Base-by-base conservation (phyloP, 2,888 invertebrate genomes). In the Zele albiditarsus region DNA sequence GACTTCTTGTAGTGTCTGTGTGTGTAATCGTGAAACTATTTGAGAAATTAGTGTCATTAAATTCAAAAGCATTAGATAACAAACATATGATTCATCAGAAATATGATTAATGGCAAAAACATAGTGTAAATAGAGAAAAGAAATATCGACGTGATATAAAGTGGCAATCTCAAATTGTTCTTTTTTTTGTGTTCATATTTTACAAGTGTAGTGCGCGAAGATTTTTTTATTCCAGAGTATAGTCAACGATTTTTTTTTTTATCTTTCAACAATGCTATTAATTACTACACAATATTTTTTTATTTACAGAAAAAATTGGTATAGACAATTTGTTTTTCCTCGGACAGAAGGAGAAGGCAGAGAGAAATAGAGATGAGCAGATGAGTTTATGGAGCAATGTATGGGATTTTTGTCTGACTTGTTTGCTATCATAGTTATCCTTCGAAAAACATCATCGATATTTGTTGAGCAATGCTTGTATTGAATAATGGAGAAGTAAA, bases 91-190 rank as follows among this genome's bases (percentile, higher is more conserved):
- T 53, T 53, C 20, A 20, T 53, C 10, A 20, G 8, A 10, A 42
- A n/a, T 3, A 46, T 46, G 4, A n/a, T 5, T 53, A 20, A 8
- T 53, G 20, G 4, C 6, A 53, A 70, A 49, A 65, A 72, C 66
- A 72, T 12, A 71, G 68, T 66, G 16, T 23, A 65, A 73, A 70
- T 60, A 77, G 66, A 77, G 77, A 77, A 79, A 69, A 73, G 78
- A 81, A 82, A 81, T 80, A 79, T 77, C 78, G 71, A 38, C 38
- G 78, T 80, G 81, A 79, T 79, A 69, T 76, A 33, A 31, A 73
- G 66, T 62, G 63, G 53, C 69, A 31, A 57, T 49, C 25, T 25
- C 46, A 23, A 53, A 66, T 58, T 25, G 62, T 60, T 20, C 8
- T 58, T 58, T 42, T 33, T 63, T 72, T 68, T 74, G 42, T 70